Evolutionary conservation across 2,797 vertebrate species (phyloP), one percentile per base, ranked within the genome.

Genomic region (Diglossa cyanea): DNA sequence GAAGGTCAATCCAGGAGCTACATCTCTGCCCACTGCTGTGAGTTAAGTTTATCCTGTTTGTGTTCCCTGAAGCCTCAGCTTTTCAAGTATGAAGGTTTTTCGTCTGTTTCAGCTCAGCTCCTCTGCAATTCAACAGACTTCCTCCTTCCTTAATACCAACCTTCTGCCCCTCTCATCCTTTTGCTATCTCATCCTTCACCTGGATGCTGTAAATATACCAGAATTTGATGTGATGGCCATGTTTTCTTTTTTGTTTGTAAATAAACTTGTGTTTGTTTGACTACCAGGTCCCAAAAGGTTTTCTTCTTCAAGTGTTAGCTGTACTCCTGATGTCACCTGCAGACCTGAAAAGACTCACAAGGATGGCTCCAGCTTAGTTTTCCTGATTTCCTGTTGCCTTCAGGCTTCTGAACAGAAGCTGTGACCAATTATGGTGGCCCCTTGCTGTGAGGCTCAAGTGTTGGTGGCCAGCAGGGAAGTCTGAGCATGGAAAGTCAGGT

Each of bases 201-300:
- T 40, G 50, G 50, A 26, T 67, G 63, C 66, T 96, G 91, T 97
- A 96, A 88, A 95, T 96, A 96, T 9, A 58, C 7, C 47, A n/a
- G 45, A 42, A 54, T 57, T 75, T 30, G 62, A 66, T 30, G 39
- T 33, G 45, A 53, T 53, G 19, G 48, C 60, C 3, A 1, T 30
- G 6, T 75, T 86, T 86, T 77, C 74, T 54, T 51, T 57, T 88
- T 75, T 58, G 39, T 95, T 79, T 97, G 96, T 97, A 97, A 95
- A 95, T 97, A 97, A 97, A 97, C 5, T 5, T 65, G 19, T 73
- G 28, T 70, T 90, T 96, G 80, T 90, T 93, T 88, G 57, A 73
- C 61, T 31, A 28, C 31, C 2, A 11, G 51, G 40, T 86, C 47
- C n/a, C n/a, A 24, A 20, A 55, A 44, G 4, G 2, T 33, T 53